Evolutionary conservation across 2,797 vertebrate genomes (phyloP), one percentile per base, ranked within the genome.

Genomic region (Carapus acus): DNA sequence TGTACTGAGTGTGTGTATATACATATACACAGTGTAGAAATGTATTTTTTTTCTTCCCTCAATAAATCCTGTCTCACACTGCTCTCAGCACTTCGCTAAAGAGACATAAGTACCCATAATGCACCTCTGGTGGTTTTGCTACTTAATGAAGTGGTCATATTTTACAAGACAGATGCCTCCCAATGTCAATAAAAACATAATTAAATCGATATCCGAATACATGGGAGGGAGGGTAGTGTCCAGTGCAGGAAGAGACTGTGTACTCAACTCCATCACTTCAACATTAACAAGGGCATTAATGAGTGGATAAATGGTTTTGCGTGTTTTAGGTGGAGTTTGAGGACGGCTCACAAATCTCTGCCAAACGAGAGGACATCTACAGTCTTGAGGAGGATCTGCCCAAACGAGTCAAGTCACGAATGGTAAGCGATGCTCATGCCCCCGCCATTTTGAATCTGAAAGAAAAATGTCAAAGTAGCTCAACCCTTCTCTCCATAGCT

Each of bases 351-450:
- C 94, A 96, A 73, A 84, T 93, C 52, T 87, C 89, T 43, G 92
- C 90, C 36, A 98, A 98, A 76, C 88, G 94, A 69, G 95, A 97
- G 59, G 94, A 97, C 13, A 89, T 98, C n/a, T 98, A 94, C 78
- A 89, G 90, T 34, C 85, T 95, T n/a, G 90, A 97, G 1, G 95
- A 98, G 75, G 89, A 95, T 77, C 90, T 98, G 67, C 95, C 95
- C 56, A 98, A 98, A 79, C 89, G 93, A 80, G 94, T 98, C 69
- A 96, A 94, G 69, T 91, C 93, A 21, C 87, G 93, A 38, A 81
- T 98, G 92, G 95, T 13, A 3, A 6, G n/a, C n/a, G n/a, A n/a
- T n/a, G n/a, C n/a, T n/a, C n/a, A n/a, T n/a, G n/a, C n/a, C n/a
- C n/a, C n/a, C n/a, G n/a, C n/a, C n/a, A n/a, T n/a, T n/a, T n/a